These are phyloP conservation scores for Tipula vernalis DNA, from an alignment of 2,888 invertebrate species.

Conservation along the genomic window DNA sequence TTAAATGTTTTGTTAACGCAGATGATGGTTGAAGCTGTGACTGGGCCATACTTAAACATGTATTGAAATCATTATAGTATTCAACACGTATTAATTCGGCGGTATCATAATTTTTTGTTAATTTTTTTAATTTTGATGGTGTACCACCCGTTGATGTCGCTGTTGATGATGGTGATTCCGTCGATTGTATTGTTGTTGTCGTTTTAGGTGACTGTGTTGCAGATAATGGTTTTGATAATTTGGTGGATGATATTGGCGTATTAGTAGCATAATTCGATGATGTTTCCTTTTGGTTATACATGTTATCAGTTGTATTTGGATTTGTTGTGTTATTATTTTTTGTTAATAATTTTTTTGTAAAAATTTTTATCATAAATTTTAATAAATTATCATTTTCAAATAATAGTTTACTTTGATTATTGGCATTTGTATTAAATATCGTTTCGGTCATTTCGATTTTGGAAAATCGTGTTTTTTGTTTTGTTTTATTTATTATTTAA, in stretches of 20 bases:
- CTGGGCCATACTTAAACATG: background rate
- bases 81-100: conserved; percentile 5
- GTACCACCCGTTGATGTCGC: background rate
- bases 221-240: background rate
- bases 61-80: conserved; percentile 8
- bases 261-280: background rate
- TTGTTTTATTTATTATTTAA: background rate
- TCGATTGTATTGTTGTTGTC: background rate
- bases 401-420: background rate
- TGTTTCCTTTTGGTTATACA: background rate
- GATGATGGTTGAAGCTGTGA: background rate
- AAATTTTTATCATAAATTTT: conserved; percentile 7
- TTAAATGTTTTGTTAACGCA: background rate
- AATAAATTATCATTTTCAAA: background rate
- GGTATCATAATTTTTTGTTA: background rate
- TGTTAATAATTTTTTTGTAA: background rate
- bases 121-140: background rate
- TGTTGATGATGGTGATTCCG: background rate
- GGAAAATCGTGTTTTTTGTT: background rate
- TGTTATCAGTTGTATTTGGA: background rate
- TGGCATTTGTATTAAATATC: background rate
- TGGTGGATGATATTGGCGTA: background rate
- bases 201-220: background rate
- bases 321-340: background rate
- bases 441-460: conserved; percentile 4